Evolutionary conservation across 2,113 vertebrate genomes (phyloP).

Genomic region (Lycaon pictus): DNA sequence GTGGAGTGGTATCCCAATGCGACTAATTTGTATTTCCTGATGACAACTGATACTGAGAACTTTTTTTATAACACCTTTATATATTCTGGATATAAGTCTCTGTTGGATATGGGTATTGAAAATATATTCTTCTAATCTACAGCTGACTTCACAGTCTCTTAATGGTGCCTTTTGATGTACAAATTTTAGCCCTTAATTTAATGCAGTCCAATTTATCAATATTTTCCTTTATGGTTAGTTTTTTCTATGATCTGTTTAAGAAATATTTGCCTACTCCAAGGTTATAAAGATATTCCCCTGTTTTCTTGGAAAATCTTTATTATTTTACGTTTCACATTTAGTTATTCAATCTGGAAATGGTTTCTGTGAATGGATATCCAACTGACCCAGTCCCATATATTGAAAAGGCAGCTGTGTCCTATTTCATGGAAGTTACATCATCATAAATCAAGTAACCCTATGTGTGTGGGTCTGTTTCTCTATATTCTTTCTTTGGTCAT

Average conservation of each 20-base stretch:
- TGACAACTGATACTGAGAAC: background rate
- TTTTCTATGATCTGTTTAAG: background rate
- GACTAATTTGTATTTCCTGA: background rate
- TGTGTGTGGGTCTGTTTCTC: background rate
- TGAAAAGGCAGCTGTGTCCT: background rate
- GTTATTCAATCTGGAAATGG: background rate
- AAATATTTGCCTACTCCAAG: background rate
- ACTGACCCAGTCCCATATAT: background rate
- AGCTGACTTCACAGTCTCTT: background rate
- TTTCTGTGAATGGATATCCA: background rate
- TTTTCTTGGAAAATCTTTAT: constrained; percentile 23
- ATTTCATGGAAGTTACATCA: background rate
- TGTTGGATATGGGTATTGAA: background rate
- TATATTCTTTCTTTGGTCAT: background rate
- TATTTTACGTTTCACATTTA: background rate
- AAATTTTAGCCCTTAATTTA: background rate
- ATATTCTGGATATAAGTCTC: background rate
- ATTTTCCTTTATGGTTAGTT: background rate
- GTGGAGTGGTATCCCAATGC: background rate
- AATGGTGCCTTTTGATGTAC: background rate
- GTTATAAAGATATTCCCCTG: background rate
- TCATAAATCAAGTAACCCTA: background rate
- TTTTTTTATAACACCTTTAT: background rate
- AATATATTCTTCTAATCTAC: background rate
- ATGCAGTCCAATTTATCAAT: background rate